These are phyloP conservation scores for Glossophaga mutica DNA, from an alignment of 2,797 vertebrate genomes.

Conservation along the genomic window DNA sequence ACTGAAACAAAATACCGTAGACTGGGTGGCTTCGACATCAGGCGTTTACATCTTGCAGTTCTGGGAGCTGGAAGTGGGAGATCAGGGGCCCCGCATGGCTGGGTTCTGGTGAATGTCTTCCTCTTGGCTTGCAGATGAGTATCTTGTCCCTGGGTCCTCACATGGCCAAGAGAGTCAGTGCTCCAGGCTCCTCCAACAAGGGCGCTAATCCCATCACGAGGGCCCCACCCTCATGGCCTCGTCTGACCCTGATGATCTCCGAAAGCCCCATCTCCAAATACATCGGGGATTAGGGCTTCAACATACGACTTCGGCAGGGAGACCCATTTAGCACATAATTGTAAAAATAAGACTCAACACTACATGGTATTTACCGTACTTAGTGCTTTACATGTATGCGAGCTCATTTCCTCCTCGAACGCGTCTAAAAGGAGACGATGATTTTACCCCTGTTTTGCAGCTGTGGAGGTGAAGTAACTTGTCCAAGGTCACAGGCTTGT, in stretches of 20 bases:
- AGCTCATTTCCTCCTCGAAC: not conserved
- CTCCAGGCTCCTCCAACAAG: too few relatives aligned
- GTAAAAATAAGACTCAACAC: not conserved
- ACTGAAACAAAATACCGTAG: not conserved
- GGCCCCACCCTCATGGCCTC: not conserved
- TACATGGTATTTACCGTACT: not conserved
- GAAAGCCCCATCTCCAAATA: not conserved
- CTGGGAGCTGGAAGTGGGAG: too few relatives aligned
- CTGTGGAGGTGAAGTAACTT: not conserved
- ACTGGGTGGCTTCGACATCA: too few relatives aligned
- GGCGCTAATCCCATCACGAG: not conserved
- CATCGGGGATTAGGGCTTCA: not conserved
- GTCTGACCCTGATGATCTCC: not conserved
- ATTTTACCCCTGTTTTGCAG: not conserved
- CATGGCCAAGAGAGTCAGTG: accelerated
- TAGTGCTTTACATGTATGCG: not conserved
- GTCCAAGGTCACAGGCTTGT: too few relatives aligned
- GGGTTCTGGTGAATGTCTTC: too few relatives aligned
- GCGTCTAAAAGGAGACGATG: not conserved
- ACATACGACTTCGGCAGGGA: too few relatives aligned
- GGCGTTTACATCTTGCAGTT: too few relatives aligned
- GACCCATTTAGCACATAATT: too few relatives aligned
- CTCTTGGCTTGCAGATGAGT: too few relatives aligned
- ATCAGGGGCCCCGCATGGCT: too few relatives aligned
- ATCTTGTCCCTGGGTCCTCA: too few relatives aligned